Evolutionary conservation across 35 echinoderm and acorn worm species (phyloP).

Genomic region (Ophioderma brevispina): DNA sequence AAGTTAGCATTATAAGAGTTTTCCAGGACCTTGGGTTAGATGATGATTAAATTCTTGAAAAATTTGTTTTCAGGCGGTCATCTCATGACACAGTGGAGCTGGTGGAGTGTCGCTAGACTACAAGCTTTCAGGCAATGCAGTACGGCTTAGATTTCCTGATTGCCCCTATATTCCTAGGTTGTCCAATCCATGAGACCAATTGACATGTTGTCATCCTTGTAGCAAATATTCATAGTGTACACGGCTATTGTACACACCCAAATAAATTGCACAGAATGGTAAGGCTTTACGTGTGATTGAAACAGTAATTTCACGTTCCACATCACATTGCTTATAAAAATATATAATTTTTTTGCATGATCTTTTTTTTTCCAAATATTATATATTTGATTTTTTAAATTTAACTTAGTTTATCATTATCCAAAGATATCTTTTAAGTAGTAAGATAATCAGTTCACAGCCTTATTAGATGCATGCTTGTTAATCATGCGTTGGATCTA

Average conservation of each 20-base stretch:
- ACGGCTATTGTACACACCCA: conserved; percentile 84
- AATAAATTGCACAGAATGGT: conserved; percentile 75
- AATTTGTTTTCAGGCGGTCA: conserved; percentile 64
- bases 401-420: no score
- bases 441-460: no score
- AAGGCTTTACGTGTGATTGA: neutral
- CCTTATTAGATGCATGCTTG: no score
- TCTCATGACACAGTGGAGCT: conserved; percentile 81
- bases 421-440: no score
- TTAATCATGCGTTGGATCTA: no score
- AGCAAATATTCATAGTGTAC: conserved; percentile 81
- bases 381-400: no score
- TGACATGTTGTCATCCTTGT: conserved; percentile 85
- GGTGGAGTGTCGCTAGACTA: conserved; percentile 79
- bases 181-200: conserved; percentile 86
- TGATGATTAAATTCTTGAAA: neutral
- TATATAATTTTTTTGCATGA: no score
- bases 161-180: conserved; percentile 77
- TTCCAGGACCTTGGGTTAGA: neutral
- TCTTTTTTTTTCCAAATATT: no score
- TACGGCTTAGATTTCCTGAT: conserved; percentile 84
- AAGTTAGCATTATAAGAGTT: neutral
- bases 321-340: no score
- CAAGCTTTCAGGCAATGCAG: conserved; percentile 85
- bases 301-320: no score